phyloP scores from a whole-genome alignment of 2,113 vertebrate genomes.

The Vicugna pacos region DNA sequence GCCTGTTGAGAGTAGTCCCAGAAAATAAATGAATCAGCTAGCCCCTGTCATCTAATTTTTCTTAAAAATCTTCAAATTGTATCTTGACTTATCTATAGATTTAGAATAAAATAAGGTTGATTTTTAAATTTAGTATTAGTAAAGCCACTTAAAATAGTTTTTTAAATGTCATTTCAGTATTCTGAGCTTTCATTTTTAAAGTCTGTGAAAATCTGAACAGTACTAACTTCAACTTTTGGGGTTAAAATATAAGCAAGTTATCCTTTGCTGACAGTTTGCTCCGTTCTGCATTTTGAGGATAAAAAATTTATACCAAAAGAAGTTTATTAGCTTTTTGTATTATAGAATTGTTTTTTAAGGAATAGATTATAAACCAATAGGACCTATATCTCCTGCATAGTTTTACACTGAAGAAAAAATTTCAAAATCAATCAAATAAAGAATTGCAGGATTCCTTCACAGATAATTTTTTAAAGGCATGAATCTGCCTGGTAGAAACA shows the following conservation, averaged over 20 bases:
- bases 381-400: background rate
- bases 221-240: background rate
- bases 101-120: slow-evolving; percentile 43
- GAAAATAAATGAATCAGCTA: slow-evolving; percentile 5
- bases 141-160: slow-evolving; percentile 50
- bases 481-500: background rate
- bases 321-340: slow-evolving; percentile 30
- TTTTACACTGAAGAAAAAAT: slow-evolving; percentile 24
- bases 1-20: background rate
- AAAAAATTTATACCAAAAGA: background rate
- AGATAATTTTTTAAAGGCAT: slow-evolving; percentile 4
- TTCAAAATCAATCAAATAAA: background rate
- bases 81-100: slow-evolving; percentile 25
- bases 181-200: slow-evolving; percentile 33
- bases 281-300: slow-evolving; percentile 9
- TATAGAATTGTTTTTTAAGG: slow-evolving; percentile 29
- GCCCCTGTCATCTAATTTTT: background rate
- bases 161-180: slow-evolving; percentile 44
- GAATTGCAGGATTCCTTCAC: background rate
- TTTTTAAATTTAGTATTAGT: background rate
- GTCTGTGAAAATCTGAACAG: background rate
- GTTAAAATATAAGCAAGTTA: slow-evolving; percentile 34
- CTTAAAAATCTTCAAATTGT: background rate
- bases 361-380: background rate
- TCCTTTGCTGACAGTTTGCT: background rate